Percentiles rank a stretch among this genome's conserved stretches.
Evolutionary conservation across 2,113 vertebrate species (phyloP).

Genomic region (Heterotilapia buettikoferi): DNA sequence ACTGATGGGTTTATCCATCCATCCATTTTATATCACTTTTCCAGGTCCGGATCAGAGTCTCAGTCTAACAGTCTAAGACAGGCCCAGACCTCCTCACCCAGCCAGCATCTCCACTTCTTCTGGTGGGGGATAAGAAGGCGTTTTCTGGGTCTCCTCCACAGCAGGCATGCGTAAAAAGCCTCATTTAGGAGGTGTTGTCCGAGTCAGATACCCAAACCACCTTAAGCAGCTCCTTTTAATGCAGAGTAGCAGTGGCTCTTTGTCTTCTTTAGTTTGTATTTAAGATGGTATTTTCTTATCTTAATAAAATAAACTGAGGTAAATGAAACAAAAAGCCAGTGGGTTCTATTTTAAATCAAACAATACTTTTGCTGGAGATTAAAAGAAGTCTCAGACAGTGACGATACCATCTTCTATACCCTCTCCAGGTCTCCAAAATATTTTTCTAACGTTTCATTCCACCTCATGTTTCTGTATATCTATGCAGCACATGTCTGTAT

Average conservation of each 20-base stretch:
- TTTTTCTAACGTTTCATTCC: background rate
- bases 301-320: background rate
- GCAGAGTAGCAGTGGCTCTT: background rate
- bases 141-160: background rate
- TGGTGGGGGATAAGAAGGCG: background rate
- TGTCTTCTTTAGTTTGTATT: background rate
- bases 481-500: background rate
- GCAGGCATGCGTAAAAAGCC: accelerated
- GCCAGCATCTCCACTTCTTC: background rate
- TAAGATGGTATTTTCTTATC: background rate
- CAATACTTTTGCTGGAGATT: background rate
- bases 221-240: background rate
- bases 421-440: background rate
- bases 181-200: background rate
- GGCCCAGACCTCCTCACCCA: background rate
- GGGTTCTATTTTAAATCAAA: background rate
- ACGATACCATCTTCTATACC: background rate
- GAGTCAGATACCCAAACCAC: background rate
- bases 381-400: background rate
- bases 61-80: background rate
- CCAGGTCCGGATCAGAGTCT: background rate
- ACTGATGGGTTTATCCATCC: background rate
- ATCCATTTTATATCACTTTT: background rate
- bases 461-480: background rate
- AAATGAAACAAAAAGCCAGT: background rate